Evolutionary conservation across 2,888 invertebrate species (phyloP), one percentile per base, ranked within the genome.

Genomic region (Amphipyra tragopoginis): DNA sequence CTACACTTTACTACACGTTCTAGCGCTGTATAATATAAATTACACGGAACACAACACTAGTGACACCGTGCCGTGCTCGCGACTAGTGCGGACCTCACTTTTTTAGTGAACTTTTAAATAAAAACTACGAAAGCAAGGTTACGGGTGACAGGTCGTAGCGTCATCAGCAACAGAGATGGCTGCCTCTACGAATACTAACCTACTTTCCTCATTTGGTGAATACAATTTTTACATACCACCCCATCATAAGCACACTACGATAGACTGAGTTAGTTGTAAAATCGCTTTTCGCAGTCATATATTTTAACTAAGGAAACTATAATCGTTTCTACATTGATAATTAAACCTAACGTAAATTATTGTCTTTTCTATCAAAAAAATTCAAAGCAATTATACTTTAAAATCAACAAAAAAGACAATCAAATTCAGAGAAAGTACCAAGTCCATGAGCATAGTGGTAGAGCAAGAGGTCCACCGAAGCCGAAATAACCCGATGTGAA

Each of bases 401-500:
- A 44, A 33, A 15, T 44, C 0, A 0, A 15, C 13, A 5, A 5
- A 10, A 33, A 40, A 7, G n/a, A 34, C 14, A 14, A 21, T 33
- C 5, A 36, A 45, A 40, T 5, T 8, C 7, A 29, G 9, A 43
- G n/a, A 34, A 50, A 54, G 47, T 44, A 39, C 29, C 44, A 63
- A 55, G 68, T 73, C 15, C 48, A 45, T 48, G 57, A 5, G 43
- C 15, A 34, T 34, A 48, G 64, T 69, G 49, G 65, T 60, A 13
- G 34, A 43, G 54, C 47, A 63, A 71, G 75, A 72, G 70, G 73
- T 77, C 73, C 75, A 77, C 63, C 73, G 70, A 76, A 79, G 79
- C 77, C 74, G 77, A 82, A 82, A 80, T 77, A 82, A 80, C 73
- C 74, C 81, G 76, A 80, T 68, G 77, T 62, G 81, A 80, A 79